phyloP scores from a whole-genome alignment of 2,888 invertebrate genomes.

The Heliconius charithonia region DNA sequence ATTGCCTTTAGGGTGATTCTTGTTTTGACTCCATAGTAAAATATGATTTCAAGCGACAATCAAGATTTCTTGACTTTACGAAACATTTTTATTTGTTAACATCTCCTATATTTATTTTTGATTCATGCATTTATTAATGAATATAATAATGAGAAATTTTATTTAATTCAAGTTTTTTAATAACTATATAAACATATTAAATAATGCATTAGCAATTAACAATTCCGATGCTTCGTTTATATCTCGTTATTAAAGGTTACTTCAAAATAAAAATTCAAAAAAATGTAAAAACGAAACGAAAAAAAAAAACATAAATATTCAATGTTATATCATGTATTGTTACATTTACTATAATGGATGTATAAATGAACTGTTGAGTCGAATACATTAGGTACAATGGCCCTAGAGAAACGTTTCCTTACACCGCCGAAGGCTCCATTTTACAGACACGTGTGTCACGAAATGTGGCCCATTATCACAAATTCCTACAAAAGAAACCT shows the following conservation, averaged over 20 bases:
- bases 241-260: not conserved
- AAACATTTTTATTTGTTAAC: no score
- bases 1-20: not conserved
- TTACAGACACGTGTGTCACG: constrained; percentile 77
- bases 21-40: not conserved
- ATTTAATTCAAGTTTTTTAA: no score
- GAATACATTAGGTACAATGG: constrained; percentile 51
- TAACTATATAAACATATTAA: no score
- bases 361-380: constrained; percentile 31
- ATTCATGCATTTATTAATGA: no score
- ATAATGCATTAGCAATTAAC: not conserved
- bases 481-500: constrained; percentile 62
- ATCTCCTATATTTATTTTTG: no score
- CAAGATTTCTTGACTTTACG: no score
- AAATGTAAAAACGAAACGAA: not conserved
- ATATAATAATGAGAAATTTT: no score
- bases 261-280: not conserved
- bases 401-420: constrained; percentile 51
- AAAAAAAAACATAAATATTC: not conserved
- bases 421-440: constrained; percentile 59
- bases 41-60: no score
- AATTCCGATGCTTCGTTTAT: not conserved
- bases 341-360: constrained; percentile 8
- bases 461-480: constrained; percentile 73
- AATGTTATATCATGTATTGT: constrained; percentile 28